These are phyloP conservation scores for Strigamia transsilvanica DNA, from an alignment of 2,888 invertebrate species.

Conservation along the genomic window DNA sequence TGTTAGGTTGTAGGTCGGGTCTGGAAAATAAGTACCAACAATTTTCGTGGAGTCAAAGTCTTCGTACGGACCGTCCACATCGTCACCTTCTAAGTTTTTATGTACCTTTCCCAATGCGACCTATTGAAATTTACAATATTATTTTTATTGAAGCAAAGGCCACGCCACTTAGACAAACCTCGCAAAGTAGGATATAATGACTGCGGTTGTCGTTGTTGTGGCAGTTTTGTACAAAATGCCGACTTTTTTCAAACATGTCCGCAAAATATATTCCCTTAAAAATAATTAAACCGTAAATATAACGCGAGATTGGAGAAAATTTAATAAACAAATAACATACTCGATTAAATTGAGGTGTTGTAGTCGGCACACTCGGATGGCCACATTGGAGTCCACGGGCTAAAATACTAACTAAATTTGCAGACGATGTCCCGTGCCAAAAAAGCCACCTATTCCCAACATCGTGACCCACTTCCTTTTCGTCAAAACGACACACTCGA, in stretches of 20 bases:
- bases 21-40: slow-evolving; percentile 58
- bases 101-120: slow-evolving; percentile 54
- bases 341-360: slow-evolving; percentile 51
- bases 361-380: slow-evolving; percentile 22
- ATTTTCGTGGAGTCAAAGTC: slow-evolving; percentile 57
- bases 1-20: slow-evolving; percentile 57
- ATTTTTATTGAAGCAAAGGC: background rate
- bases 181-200: slow-evolving; percentile 66
- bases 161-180: slow-evolving; percentile 61
- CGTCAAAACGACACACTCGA: slow-evolving; percentile 58
- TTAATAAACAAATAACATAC: slow-evolving; percentile 6
- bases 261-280: slow-evolving; percentile 57
- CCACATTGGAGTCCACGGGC: slow-evolving; percentile 66
- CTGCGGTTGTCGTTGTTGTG: slow-evolving; percentile 59
- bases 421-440: slow-evolving; percentile 67
- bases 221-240: slow-evolving; percentile 63
- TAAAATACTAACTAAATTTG: slow-evolving; percentile 67
- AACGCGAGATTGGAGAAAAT: background rate
- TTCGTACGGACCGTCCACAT: slow-evolving; percentile 56
- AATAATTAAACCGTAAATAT: slow-evolving; percentile 64
- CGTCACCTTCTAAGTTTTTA: slow-evolving; percentile 56
- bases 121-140: slow-evolving; percentile 21
- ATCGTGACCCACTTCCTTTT: slow-evolving; percentile 55
- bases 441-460: slow-evolving; percentile 61
- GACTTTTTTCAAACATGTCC: slow-evolving; percentile 67